Evolutionary conservation across 2,113 vertebrate genomes (phyloP).

Genomic region (Megaptera novaeangliae): DNA sequence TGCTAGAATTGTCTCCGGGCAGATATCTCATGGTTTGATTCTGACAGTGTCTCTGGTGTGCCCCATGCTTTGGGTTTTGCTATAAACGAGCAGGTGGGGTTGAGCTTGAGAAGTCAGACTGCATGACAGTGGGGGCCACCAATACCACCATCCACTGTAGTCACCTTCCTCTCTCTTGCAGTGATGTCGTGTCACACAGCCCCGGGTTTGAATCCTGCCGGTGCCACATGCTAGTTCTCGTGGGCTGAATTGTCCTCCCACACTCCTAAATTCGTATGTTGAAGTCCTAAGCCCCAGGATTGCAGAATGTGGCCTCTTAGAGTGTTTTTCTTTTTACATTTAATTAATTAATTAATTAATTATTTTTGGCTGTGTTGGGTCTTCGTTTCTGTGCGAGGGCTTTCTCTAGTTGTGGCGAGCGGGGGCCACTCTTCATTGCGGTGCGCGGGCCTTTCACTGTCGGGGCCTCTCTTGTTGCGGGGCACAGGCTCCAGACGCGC

Average conservation of each 20-base stretch:
- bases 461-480: too few species aligned
- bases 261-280: background rate
- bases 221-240: background rate
- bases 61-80: background rate
- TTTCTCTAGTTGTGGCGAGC: too few species aligned
- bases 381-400: too few species aligned
- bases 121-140: accelerated
- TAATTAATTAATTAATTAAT: too few species aligned
- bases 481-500: too few species aligned
- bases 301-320: background rate
- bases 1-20: accelerated
- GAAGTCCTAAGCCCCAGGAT: background rate
- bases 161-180: background rate
- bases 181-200: too few species aligned
- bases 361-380: too few species aligned
- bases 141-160: accelerated
- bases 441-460: too few species aligned
- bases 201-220: background rate
- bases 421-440: too few species aligned
- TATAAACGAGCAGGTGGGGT: background rate
- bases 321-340: too few species aligned
- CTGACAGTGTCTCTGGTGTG: background rate
- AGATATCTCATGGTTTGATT: background rate
- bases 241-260: background rate
- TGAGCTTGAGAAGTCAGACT: background rate